Conservation (phyloP, 2,797 vertebrate genomes). For the Chrysolophus pictus region DNA sequence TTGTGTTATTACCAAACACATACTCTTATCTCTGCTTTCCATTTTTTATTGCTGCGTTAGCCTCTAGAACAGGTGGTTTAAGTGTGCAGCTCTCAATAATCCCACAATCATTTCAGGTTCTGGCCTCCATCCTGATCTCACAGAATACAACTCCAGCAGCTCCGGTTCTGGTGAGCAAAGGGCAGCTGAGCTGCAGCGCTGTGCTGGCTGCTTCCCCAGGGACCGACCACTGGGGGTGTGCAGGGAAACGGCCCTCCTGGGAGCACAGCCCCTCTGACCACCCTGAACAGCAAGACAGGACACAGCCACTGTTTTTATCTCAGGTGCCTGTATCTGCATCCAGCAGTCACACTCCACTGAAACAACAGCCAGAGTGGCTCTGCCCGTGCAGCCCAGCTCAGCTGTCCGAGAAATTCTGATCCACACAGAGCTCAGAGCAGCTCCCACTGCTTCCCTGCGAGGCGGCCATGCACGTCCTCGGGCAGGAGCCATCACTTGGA, state of each 20-base stretch:
- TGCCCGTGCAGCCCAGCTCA: not conserved
- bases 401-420: too few species aligned
- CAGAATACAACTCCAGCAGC: not conserved
- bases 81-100: conserved; percentile 7
- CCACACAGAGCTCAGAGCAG: not conserved
- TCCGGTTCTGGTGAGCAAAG: rapidly evolving
- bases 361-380: not conserved
- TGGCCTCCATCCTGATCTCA: not conserved
- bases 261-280: not conserved
- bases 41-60: not conserved
- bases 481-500: not conserved
- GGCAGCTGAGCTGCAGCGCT: not conserved
- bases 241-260: rapidly evolving
- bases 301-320: not conserved
- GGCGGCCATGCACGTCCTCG: not conserved
- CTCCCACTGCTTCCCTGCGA: not conserved
- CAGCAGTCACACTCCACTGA: not conserved
- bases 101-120: not conserved
- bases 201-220: not conserved
- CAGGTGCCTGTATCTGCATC: not conserved
- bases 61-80: conserved; percentile 30
- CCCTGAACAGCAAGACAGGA: not conserved
- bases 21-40: not conserved
- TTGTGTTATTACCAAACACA: not conserved
- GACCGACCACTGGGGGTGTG: not conserved